Base-by-base conservation (phyloP, 1,140 invertebrate genomes). In the Micrasema longulum region DNA sequence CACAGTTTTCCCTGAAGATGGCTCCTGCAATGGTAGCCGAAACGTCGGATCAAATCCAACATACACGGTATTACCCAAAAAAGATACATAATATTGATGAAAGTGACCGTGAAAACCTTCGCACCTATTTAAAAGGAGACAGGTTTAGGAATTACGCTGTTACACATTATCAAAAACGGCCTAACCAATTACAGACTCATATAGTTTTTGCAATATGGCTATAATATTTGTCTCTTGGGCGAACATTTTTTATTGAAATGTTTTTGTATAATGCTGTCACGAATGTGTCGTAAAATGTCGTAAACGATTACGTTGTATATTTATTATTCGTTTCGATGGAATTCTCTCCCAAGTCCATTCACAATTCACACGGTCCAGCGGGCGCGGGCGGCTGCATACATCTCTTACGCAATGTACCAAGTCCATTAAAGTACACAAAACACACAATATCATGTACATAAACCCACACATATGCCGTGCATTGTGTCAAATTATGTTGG, bases 341-440 rank as follows among this genome's bases (percentile, higher is more conserved):
- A 57, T 57, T 18, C 53, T 57, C 53, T 57, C 26, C 26, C 0
- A n/a, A n/a, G n/a, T 31, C 26, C 7, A 7, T 31, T 31, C 26
- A 41, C 35, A 16, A 18, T 60, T 60, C 55, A 23, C 55, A 60
- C 55, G 55, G 55, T 60, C 52, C 52, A 36, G 22, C 18, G 55
- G 36, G 35, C 41, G 55, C 55, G 20, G 55, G 11, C 9, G 26
- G 1, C n/a, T 31, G 3, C 7, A 7, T 31, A 7, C 26, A 4
- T 31, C 16, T 18, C 35, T 60, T 43, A 38, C 18, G 55, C 55
- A 60, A 60, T 38, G 20, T n/a, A 14, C 26, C 26, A 31, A 31
- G 26, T 31, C 26, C 26, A 31, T 7, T 4, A 31, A 31, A 20
- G 47, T 48, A 20, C 47, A 22, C 20, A 20, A 20, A 20, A n/a